These are phyloP conservation scores for Rhodeus uyekii DNA, from an alignment of 2,797 vertebrate species.

Conservation along the genomic window DNA sequence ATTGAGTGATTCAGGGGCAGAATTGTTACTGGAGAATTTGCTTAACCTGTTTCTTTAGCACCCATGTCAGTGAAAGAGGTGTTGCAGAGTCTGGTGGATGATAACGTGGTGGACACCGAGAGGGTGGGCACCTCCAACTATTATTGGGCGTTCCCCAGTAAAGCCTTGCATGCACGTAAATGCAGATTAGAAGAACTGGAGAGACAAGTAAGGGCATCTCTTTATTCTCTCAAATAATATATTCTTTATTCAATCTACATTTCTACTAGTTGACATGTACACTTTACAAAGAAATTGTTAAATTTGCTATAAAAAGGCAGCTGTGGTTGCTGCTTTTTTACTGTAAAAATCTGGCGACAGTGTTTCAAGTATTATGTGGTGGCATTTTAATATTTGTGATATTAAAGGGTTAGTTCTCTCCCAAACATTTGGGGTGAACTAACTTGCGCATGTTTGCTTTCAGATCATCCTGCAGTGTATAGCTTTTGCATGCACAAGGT, in stretches of 20 bases:
- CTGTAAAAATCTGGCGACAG: not conserved
- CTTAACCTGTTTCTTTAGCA: slow-evolving; percentile 69
- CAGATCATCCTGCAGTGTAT: too few species aligned
- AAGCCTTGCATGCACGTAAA: slow-evolving; percentile 86
- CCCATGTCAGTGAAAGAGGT: slow-evolving; percentile 96
- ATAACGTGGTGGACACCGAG: slow-evolving; percentile 95
- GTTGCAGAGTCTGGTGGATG: slow-evolving; percentile 95
- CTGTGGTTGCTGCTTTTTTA: not conserved
- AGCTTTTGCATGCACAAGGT: too few species aligned
- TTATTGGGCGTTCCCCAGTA: slow-evolving; percentile 98
- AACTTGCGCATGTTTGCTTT: too few species aligned
- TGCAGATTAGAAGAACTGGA: slow-evolving; percentile 84
- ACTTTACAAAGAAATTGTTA: not conserved
- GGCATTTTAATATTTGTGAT: too few species aligned
- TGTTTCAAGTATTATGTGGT: not conserved
- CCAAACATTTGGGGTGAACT: too few species aligned
- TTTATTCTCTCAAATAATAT: not conserved
- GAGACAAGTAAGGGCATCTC: slow-evolving; percentile 80
- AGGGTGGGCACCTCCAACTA: slow-evolving; percentile 97
- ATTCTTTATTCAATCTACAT: too few species aligned
- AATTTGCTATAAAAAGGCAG: not conserved
- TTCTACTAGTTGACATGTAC: not conserved
- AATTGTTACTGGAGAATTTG: not conserved
- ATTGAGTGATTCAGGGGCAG: not conserved
- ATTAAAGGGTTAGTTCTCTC: too few species aligned